Conservation (phyloP, 2,888 invertebrate genomes). For the Chymomyza fuscimana region DNA sequence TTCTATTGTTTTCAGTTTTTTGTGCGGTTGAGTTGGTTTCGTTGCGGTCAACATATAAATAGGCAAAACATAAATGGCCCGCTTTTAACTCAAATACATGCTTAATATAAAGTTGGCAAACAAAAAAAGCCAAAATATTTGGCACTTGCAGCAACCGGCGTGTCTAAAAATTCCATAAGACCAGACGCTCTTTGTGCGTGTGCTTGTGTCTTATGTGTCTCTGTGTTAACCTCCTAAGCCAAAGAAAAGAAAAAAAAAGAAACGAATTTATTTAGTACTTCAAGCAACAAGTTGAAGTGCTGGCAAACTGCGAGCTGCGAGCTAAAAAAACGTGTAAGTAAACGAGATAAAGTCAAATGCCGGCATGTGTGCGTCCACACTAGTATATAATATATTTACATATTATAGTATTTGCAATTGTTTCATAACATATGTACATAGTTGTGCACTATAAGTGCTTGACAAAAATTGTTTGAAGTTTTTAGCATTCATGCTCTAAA, state of each 20-base stretch:
- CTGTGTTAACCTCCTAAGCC: background rate
- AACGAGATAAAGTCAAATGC: slow-evolving; percentile 6
- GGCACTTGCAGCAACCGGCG: background rate
- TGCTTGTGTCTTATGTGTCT: background rate
- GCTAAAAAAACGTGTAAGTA: slow-evolving; percentile 20
- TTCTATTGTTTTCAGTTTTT: background rate
- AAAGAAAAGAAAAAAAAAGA: background rate
- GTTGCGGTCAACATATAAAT: background rate
- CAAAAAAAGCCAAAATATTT: background rate
- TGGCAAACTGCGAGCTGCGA: slow-evolving; percentile 25
- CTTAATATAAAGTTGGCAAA: background rate
- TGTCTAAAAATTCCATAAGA: background rate
- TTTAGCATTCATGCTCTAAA: background rate
- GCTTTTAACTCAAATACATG: background rate
- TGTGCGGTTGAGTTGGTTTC: background rate
- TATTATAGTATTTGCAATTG: background rate
- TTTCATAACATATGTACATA: slow-evolving; percentile 40
- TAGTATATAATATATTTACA: background rate
- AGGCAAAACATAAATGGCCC: background rate
- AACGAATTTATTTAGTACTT: slow-evolving; percentile 35
- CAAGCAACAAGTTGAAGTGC: slow-evolving; percentile 12
- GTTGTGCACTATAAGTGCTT: slow-evolving; percentile 18
- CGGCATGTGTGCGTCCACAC: slow-evolving; percentile 16
- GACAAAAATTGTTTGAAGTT: background rate
- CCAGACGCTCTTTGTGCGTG: background rate